A percentile compares a stretch with the other conserved stretches of the same genome.
phyloP scores from a whole-genome alignment of 2,888 invertebrate species.

The Eustalomyia histrio region DNA sequence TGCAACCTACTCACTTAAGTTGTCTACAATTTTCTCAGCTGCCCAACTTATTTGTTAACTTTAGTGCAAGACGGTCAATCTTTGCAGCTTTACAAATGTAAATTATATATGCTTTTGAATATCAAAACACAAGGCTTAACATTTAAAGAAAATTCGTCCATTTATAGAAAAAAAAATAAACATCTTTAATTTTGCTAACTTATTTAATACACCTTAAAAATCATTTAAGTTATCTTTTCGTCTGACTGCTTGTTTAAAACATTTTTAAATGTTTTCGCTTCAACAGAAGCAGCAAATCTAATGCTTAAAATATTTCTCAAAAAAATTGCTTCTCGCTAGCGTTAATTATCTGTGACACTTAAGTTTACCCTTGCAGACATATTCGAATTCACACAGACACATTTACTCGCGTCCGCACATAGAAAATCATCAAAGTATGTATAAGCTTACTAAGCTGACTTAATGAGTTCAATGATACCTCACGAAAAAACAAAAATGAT shows the following conservation, averaged over 20 bases:
- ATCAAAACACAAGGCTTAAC: not conserved
- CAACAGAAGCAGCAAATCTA: constrained; percentile 12
- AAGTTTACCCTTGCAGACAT: constrained; percentile 58
- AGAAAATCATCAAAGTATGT: constrained; percentile 43
- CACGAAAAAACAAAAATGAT: constrained; percentile 31
- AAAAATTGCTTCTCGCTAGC: constrained; percentile 40
- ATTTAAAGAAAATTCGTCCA: too few species aligned
- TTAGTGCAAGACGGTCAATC: too few species aligned
- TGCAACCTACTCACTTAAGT: too few species aligned
- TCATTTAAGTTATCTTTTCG: constrained; percentile 36
- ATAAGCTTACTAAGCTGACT: constrained; percentile 64
- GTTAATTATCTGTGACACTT: constrained; percentile 65
- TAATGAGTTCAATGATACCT: constrained; percentile 64
- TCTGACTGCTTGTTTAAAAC: constrained; percentile 40
- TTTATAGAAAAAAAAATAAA: not conserved
- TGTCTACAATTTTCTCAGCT: too few species aligned
- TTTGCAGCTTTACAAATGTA: not conserved
- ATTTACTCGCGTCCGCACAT: not conserved
- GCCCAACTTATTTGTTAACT: not conserved
- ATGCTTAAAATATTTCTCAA: constrained; percentile 11
- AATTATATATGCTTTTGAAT: not conserved
- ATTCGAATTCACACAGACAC: constrained; percentile 24
- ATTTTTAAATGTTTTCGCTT: constrained; percentile 3
- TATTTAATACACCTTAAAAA: constrained; percentile 21
- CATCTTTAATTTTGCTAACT: not conserved